These are phyloP conservation scores for Drosophila leonis DNA, from an alignment of 2,888 invertebrate species.

Conservation along the genomic window DNA sequence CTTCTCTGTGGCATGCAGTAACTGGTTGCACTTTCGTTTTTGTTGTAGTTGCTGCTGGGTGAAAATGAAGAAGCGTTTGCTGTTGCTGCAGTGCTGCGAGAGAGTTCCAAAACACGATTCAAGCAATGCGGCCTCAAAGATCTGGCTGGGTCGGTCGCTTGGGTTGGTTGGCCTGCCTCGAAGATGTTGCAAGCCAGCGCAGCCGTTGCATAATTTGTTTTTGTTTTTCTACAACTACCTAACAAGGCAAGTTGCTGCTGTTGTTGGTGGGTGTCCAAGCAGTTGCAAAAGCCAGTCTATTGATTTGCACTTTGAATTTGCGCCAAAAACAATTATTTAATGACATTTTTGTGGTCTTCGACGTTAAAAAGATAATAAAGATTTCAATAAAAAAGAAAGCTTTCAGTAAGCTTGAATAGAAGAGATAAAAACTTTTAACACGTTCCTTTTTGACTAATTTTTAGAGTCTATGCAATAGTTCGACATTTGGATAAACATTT, in stretches of 20 bases:
- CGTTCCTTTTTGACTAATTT: neutral
- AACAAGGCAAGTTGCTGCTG: conserved; percentile 16
- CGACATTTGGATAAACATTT: neutral
- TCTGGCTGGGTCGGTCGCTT: conserved; percentile 45
- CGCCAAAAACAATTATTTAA: conserved; percentile 51
- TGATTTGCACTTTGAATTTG: conserved; percentile 63
- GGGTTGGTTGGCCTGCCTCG: conserved; percentile 47
- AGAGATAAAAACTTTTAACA: neutral
- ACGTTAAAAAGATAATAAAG: conserved; percentile 20
- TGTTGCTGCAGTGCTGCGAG: conserved; percentile 40
- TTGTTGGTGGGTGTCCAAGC: conserved; percentile 62
- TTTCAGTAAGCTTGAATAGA: neutral
- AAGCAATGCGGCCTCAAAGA: conserved; percentile 41
- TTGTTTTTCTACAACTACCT: conserved; percentile 58
- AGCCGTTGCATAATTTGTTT: conserved; percentile 73
- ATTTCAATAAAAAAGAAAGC: neutral
- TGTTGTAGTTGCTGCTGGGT: conserved; percentile 62
- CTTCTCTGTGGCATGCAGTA: conserved; percentile 29
- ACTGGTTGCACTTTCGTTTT: conserved; percentile 76
- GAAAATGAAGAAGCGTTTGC: conserved; percentile 77
- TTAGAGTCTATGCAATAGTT: neutral
- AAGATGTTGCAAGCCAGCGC: conserved; percentile 73
- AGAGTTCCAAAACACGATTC: conserved; percentile 63
- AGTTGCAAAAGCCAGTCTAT: conserved; percentile 51
- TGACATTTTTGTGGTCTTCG: conserved; percentile 62